phyloP scores from a whole-genome alignment of 2,888 invertebrate genomes.

The Craniophora ligustri region DNA sequence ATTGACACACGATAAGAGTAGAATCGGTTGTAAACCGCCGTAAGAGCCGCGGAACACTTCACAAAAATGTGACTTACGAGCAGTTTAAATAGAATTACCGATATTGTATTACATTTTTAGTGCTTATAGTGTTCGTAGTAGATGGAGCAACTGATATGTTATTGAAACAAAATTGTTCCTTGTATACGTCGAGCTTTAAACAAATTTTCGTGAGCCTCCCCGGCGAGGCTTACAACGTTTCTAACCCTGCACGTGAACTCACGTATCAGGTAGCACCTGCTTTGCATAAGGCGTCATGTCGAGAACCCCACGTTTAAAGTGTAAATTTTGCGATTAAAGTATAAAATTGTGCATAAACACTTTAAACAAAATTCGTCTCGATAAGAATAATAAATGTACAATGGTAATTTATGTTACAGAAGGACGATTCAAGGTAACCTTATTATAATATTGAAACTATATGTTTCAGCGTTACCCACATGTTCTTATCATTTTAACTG shows the following conservation, averaged over 20 bases:
- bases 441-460: constrained; percentile 53
- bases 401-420: constrained; percentile 58
- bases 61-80: constrained; percentile 69
- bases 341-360: constrained; percentile 81
- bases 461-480: constrained; percentile 21
- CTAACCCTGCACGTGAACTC: constrained; percentile 61
- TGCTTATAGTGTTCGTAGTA: constrained; percentile 54
- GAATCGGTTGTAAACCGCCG: constrained; percentile 58
- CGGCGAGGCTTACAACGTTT: constrained; percentile 65
- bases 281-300: constrained; percentile 88
- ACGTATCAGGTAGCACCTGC: constrained; percentile 88
- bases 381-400: constrained; percentile 75
- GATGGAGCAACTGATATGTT: constrained; percentile 26
- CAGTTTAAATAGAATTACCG: constrained; percentile 61
- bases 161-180: constrained; percentile 53
- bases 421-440: constrained; percentile 77
- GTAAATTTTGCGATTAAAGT: constrained; percentile 86
- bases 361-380: constrained; percentile 71
- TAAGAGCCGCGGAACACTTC: constrained; percentile 59
- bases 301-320: constrained; percentile 83
- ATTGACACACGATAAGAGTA: constrained; percentile 74
- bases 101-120: constrained; percentile 60
- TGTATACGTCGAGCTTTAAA: constrained; percentile 46
- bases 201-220: constrained; percentile 56
- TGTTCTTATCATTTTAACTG: constrained; percentile 38